Evolutionary conservation across 2,113 vertebrate species (phyloP), one percentile per base, ranked within the genome.

Genomic region (Cepphus grylle): DNA sequence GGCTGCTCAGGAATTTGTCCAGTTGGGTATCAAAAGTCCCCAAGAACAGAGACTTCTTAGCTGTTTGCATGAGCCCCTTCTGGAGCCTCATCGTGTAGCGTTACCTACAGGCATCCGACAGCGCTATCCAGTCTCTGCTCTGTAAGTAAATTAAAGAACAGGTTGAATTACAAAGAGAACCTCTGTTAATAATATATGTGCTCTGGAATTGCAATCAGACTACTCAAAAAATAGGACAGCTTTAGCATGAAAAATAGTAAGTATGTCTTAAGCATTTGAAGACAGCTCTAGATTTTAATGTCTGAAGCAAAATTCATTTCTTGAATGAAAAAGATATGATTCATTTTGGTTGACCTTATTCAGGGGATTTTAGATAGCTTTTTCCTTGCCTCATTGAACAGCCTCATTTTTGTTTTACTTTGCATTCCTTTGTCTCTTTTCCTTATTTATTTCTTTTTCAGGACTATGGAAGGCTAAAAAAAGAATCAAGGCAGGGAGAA

Each of bases 321-420:
- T 92, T 90, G 66, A 93, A 90, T 77, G 79, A 70, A 92, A 55
- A 42, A 82, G 79, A 70, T 53, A 20, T 63, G 47, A 88, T 81
- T 92, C 72, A 81, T 90, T 94, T 79, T 73, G 50, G 61, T 40
- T 88, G 79, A 74, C 93, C 92, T 94, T 93, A 74, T 89, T 85
- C 72, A 26, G 61, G 10, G 77, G 84, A 69, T 89, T 96, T 91
- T 50, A 77, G 84, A 93, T 45, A 86, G 59, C 87, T 90, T 81
- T 91, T 53, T 59, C 36, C 86, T 50, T 55, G 63, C 55, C 47
- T 88, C 85, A 85, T 87, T 82, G 73, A 93, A 23, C 78, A 90
- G 58, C 47, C 78, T 73, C 30, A 18, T 43, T 88, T 96, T 93
- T 80, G 62, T 76, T 88, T 92, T 70, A 61, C 25, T 89, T 87